Evolutionary conservation across 1,140 invertebrate genomes (phyloP), one percentile per base, ranked within the genome.

Genomic region (Drosophila guanche): DNA sequence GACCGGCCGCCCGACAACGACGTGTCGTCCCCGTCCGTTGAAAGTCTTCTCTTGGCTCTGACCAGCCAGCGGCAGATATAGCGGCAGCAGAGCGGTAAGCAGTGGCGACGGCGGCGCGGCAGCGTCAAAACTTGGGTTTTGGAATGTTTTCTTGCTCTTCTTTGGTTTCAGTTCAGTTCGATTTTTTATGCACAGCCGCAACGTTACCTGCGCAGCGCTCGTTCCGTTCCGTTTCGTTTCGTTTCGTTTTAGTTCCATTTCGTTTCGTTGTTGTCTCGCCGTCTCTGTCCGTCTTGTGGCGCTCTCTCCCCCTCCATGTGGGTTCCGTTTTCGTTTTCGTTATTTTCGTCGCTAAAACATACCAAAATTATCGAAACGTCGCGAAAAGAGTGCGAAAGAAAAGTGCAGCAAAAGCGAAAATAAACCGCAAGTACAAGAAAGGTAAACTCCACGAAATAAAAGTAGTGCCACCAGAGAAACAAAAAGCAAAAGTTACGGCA

Each of bases 111-210:
- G 22, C 27, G 16, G 41, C 40, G 50, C 73, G 52, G 56, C 70
- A 53, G 66, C 73, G 72, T 69, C 66, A 76, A 69, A 77, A 78
- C 66, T 88, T 88, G 79, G 83, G 83, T 88, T 88, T 88, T 83
- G 84, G 83, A 88, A 83, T 88, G 88, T 88, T 88, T 83, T 86
- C 84, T 89, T 88, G 83, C 83, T 88, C 83, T 88, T 88, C 83
- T 88, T 88, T 88, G 84, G 84, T 89, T 88, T 88, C 75, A 88
- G 83, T 88, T 88, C 79, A 88, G 83, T 88, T 88, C 79, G 84
- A 88, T 88, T 89, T 88, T 37, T 83, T 83, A 88, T 88, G 78
- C 83, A 89, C 83, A 88, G 83, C 83, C 83, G 83, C 83, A 88
- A 86, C 83, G 81, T 78, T 84, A 81, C 76, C 75, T 73, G 71